Percentiles rank a stretch among this genome's conserved stretches.
phyloP scores from a whole-genome alignment of 2,888 invertebrate species.

The Balanococcus diminutus region DNA sequence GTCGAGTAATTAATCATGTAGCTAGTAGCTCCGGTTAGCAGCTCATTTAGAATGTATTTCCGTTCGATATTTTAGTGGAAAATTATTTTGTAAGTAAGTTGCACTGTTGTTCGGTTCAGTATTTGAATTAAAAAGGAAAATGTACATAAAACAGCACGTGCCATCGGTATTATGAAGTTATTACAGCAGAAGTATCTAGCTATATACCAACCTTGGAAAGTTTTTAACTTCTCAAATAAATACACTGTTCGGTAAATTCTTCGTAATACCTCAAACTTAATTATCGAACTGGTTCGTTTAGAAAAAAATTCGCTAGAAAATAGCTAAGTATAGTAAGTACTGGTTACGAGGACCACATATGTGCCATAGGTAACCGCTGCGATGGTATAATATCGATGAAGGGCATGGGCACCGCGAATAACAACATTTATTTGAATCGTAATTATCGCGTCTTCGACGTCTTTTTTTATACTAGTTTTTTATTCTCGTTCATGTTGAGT shows the following conservation, averaged over 20 bases:
- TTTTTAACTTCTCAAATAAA: neutral
- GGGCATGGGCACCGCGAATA: neutral
- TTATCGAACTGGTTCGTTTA: neutral
- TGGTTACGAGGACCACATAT: neutral
- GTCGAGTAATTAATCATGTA: neutral
- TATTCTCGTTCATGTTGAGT: neutral
- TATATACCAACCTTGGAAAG: neutral
- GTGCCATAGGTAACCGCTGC: neutral
- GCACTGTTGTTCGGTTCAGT: neutral
- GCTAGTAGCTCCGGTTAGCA: neutral
- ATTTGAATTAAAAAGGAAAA: neutral
- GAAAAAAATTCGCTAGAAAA: neutral
- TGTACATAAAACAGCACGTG: neutral
- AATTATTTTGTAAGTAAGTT: too few species aligned
- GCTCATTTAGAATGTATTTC: neutral
- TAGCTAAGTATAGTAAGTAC: neutral
- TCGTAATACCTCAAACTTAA: slow-evolving; percentile 2
- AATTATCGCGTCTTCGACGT: neutral
- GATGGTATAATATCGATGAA: neutral
- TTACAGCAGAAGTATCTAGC: too few species aligned
- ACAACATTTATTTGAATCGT: neutral
- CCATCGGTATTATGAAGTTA: neutral
- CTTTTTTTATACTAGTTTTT: neutral
- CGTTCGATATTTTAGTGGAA: neutral
- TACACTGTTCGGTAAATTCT: neutral